Base-by-base conservation (phyloP, 1,140 invertebrate genomes). In the Orussus abietinus region DNA sequence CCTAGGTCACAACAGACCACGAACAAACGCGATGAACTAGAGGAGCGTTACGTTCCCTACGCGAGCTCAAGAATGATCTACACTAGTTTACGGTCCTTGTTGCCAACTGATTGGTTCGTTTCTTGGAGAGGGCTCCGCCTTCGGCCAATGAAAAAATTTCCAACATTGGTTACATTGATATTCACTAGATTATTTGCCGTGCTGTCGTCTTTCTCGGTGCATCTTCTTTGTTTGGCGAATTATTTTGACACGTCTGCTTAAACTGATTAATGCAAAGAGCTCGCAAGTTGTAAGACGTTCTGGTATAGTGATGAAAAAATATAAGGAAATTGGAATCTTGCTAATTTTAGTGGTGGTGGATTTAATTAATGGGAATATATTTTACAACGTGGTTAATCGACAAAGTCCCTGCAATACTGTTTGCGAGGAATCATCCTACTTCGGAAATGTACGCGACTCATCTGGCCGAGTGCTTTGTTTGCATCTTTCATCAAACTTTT, bases 331-430 rank as follows among this genome's bases (percentile, higher is more conserved):
- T 18, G 9, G 10, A 11, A 19, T 20, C 17, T 36, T 42, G 10
- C 33, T 47, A 11, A n/a, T 42, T 11, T 34, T 41, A 10, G 17
- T 45, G 14, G 26, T 13, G 14, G 25, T 37, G 4, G 28, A 42
- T 29, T 43, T 22, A 30, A 35, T 38, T 28, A 9, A 18, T 4
- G 47, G 53, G 11, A 57, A 69, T 31, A 43, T 59, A 12, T 47
- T 59, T 48, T 55, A 59, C 22, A 59, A 53, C 18, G 19, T 61
- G 1, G 14, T 61, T 4, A 58, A 55, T 33, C 38, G 42, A n/a
- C 54, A 62, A 20, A 60, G 70, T 47, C 60, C 61, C 2, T 73
- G 69, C 38, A 45, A 57, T 38, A 47, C 41, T 21, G 44, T 59
- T 5, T 73, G 69, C 42, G 64, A 70, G 33, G 61, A 66, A 38